Conservation (phyloP, 35 echinoderm and acorn worm genomes). For the Nesometra sesokonis region DNA sequence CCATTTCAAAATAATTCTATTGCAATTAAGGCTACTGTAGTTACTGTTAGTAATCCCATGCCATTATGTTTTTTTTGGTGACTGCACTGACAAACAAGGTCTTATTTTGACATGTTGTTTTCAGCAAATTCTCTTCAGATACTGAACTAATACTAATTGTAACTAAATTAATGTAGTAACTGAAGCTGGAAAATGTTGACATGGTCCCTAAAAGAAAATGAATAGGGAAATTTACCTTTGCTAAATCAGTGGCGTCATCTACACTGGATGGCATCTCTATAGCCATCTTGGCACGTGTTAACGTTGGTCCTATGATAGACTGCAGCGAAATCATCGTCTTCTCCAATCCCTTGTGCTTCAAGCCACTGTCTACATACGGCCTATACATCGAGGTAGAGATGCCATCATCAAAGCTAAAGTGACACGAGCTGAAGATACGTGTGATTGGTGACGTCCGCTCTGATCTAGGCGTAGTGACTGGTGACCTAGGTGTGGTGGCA, state of each 20-base stretch:
- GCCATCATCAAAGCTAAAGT: slow-evolving; percentile 92
- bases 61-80: no score
- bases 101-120: no score
- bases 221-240: slow-evolving; percentile 7
- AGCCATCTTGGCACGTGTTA: slow-evolving; percentile 39
- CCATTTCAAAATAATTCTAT: no score
- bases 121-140: no score
- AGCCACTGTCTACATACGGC: slow-evolving; percentile 77
- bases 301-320: slow-evolving; percentile 57
- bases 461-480: slow-evolving; percentile 2
- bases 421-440: slow-evolving; percentile 71
- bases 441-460: slow-evolving; percentile 45
- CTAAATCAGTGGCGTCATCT: slow-evolving; percentile 7
- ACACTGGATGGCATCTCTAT: slow-evolving; percentile 22
- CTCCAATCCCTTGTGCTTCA: slow-evolving; percentile 66
- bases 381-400: slow-evolving; percentile 71
- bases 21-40: no score
- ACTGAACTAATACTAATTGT: no score
- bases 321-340: slow-evolving; percentile 72
- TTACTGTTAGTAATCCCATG: no score
- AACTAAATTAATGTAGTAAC: no score
- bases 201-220: no score
- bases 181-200: no score
- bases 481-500: slow-evolving; percentile 13
- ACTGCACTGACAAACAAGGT: no score